Base-by-base conservation (phyloP, 2,113 vertebrate species). In the Machaerirhynchus nigripectus region DNA sequence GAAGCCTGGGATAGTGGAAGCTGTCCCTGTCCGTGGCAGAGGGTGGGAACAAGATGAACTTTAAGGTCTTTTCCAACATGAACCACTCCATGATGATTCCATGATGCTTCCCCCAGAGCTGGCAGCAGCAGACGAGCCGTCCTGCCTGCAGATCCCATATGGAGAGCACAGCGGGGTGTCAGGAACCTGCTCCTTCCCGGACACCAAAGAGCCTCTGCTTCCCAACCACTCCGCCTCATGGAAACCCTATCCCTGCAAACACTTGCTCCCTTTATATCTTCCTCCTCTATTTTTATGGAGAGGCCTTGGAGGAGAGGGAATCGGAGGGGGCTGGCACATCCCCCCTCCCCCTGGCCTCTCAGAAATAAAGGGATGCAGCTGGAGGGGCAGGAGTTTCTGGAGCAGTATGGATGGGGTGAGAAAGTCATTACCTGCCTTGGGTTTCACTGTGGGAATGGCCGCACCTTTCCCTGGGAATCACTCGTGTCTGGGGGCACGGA, bases 381-480 rank as follows among this genome's bases (percentile, higher is more conserved):
- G 94, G 93, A 59, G 86, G 86, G 94, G 85, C 83, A 67, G 91
- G 69, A 46, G 85, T 44, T 85, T 82, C 94, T 92, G 83, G 87
- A 86, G 85, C 80, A n/a, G 79, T 94, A 96, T 96, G 93, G 95
- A 97, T 97, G 96, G 96, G 95, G 96, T 97, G 97, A 95, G 96
- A 97, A 97, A 97, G 93, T 96, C 96, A 95, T 97, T 97, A 95
- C 97, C 95, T 97, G 96, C 95, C 93, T 97, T 95, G 83, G 80
- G 96, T 96, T 96, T 96, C 96, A 91, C 84, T 92, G 94, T 95
- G 96, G 96, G 96, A 96, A 95, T 64, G 86, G 86, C 82, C 11
- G 35, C 96, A 93, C 95, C 95, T 97, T 94, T 74, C 80, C 31
- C 77, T 63, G 87, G 90, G 94, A 95, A 96, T 81, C 2, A 5